Evolutionary conservation across 2,888 invertebrate species (phyloP).

Genomic region (Machimus atricapillus): DNA sequence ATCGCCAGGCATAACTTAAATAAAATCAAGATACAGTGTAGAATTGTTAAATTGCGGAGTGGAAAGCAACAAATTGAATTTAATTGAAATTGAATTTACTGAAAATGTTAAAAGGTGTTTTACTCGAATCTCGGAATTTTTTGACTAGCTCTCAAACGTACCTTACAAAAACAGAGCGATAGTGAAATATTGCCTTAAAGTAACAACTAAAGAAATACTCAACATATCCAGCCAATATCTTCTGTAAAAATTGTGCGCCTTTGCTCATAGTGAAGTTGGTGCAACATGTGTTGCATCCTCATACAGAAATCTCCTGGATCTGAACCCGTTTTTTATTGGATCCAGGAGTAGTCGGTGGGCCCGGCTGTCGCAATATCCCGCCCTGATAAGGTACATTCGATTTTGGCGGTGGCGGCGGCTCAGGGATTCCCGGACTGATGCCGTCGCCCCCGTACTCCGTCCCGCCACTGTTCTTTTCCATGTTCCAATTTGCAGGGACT

Average conservation of each 20-base stretch:
- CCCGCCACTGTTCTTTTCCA: slow-evolving; percentile 54
- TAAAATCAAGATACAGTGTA: background rate
- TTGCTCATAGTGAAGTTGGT: background rate
- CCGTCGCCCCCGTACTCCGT: slow-evolving; percentile 61
- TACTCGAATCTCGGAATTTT: background rate
- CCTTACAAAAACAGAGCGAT: background rate
- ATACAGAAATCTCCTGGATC: slow-evolving; percentile 92
- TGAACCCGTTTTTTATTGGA: slow-evolving; percentile 89
- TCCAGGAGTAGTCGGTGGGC: slow-evolving; percentile 68
- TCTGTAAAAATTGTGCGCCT: background rate
- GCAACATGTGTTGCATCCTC: slow-evolving; percentile 40
- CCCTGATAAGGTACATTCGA: slow-evolving; percentile 59
- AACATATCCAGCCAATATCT: background rate
- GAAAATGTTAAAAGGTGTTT: background rate
- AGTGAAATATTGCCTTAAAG: background rate
- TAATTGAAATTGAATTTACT: background rate
- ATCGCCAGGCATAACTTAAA: too few species aligned
- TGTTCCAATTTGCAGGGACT: slow-evolving; percentile 38
- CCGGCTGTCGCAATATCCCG: slow-evolving; percentile 70
- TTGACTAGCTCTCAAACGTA: background rate
- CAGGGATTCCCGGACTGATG: slow-evolving; percentile 65
- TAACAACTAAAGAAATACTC: background rate
- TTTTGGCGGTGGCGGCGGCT: slow-evolving; percentile 67
- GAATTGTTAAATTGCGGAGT: background rate
- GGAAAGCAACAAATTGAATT: background rate